Base-by-base conservation (phyloP, 1,140 invertebrate genomes). In the Drosophila tropicalis region DNA sequence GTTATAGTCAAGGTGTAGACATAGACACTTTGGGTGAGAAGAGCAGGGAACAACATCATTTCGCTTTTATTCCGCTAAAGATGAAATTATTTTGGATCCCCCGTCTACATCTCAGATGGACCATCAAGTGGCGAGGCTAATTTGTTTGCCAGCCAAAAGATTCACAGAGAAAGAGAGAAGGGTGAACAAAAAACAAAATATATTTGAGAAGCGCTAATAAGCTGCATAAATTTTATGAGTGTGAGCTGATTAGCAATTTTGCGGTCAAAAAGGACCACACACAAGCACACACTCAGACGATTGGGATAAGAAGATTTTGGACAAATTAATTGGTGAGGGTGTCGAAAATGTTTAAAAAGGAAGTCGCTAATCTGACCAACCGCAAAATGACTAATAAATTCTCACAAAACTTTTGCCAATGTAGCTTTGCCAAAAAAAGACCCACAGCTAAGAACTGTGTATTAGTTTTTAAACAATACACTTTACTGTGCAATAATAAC, bases 11-110 rank as follows among this genome's bases (percentile, higher is more conserved):
- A 65, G 61, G 51, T 64, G 57, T 63, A 57, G 40, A 65, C 68
- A 90, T 90, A 90, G 86, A 90, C 86, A 90, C 86, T 90, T 90
- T 67, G 86, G 86, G 86, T 90, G 86, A 25, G 58, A 36, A 34
- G 32, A 39, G 34, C 36, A 34, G 55, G n/a, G 5, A 32, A 34
- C 62, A 77, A 74, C 71, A 77, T 39, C 72, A 63, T 69, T 86
- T 86, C 72, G 79, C 75, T 82, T 79, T 86, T 75, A 68, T 76
- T 62, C 15, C 6, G 13, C 55, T 62, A 29, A 32, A 60, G 65
- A 82, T 83, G 86, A 84, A 90, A 90, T 90, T 77, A 90, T 85
- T 80, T 75, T 67, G 62, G 76, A 70, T 51, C 79, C 69, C 61
- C n/a, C 29, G 56, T 29, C 29, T 29, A 29, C 29, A 29, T 29